These are phyloP conservation scores for Lagria hirta DNA, from an alignment of 2,888 invertebrate species.

Conservation along the genomic window DNA sequence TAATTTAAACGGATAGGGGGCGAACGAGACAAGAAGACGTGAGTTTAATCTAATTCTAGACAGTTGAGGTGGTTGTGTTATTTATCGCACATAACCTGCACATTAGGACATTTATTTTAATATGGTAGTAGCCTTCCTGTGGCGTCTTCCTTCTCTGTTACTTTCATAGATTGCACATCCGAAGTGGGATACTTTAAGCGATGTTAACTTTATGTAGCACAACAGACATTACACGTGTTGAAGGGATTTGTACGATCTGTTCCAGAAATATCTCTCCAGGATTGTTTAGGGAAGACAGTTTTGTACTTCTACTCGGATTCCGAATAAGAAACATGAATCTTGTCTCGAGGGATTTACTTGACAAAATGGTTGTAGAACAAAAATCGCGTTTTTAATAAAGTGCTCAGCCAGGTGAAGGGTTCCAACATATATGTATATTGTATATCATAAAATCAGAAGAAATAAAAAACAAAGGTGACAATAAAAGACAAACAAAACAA, in stretches of 20 bases:
- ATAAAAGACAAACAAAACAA: too few species aligned
- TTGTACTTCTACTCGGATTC: constrained; percentile 14
- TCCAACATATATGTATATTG: too few species aligned
- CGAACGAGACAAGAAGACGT: constrained; percentile 23
- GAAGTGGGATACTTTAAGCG: constrained; percentile 22
- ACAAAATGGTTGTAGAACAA: too few species aligned
- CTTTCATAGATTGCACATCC: constrained; percentile 4
- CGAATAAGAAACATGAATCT: constrained; percentile 10
- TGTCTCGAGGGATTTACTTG: constrained; percentile 14
- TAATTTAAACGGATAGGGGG: constrained; percentile 19
- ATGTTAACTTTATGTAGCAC: constrained; percentile 32
- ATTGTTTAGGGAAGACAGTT: constrained; percentile 28
- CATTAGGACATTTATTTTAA: constrained; percentile 26
- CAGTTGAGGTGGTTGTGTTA: constrained; percentile 29
- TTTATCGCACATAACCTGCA: constrained; percentile 28
- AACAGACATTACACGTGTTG: constrained; percentile 38
- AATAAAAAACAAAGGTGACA: too few species aligned
- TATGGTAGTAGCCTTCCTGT: constrained; percentile 11
- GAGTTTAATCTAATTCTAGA: constrained; percentile 29
- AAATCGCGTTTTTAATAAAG: too few species aligned
- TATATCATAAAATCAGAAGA: too few species aligned
- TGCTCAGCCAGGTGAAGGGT: too few species aligned
- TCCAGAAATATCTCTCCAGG: constrained; percentile 31
- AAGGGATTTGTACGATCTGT: constrained; percentile 39
- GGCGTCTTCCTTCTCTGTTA: constrained; percentile 11